phyloP scores from a whole-genome alignment of 2,797 vertebrate species.

The Pristis pectinata region DNA sequence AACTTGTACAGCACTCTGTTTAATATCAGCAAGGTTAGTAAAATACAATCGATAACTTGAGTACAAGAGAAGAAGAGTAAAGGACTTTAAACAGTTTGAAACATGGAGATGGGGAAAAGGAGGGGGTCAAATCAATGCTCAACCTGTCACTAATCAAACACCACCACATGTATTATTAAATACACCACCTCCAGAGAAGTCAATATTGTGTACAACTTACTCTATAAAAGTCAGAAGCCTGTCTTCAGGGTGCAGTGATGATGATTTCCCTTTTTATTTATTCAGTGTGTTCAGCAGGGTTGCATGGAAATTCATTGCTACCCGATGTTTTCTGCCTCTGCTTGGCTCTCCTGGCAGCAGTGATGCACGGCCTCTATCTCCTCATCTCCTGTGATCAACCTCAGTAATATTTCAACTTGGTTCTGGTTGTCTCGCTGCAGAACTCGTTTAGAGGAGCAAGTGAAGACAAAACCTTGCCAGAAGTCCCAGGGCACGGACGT shows the following conservation, averaged over 20 bases:
- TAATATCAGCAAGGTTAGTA: background rate
- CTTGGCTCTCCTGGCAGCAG: background rate
- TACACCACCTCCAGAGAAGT: background rate
- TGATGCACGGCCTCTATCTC: background rate
- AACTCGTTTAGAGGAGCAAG: background rate
- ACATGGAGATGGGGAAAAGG: background rate
- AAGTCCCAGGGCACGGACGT: background rate
- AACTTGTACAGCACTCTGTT: background rate
- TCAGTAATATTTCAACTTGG: background rate
- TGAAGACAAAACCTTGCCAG: background rate
- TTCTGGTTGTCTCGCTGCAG: background rate
- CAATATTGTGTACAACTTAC: constrained; percentile 12
- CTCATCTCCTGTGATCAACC: constrained; percentile 3
- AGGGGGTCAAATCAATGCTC: background rate
- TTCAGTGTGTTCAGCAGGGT: constrained; percentile 1
- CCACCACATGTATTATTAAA: constrained; percentile 24
- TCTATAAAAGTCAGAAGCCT: constrained; percentile 18
- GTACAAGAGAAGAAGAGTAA: background rate
- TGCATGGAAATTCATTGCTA: constrained; percentile 4
- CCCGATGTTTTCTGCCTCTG: background rate
- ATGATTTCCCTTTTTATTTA: constrained; percentile 21
- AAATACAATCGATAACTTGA: background rate
- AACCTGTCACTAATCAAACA: background rate
- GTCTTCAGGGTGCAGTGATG: constrained; percentile 18
- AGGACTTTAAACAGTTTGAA: background rate